Evolutionary conservation across 2,113 vertebrate species (phyloP).

Genomic region (Benitochromis conjunctus): DNA sequence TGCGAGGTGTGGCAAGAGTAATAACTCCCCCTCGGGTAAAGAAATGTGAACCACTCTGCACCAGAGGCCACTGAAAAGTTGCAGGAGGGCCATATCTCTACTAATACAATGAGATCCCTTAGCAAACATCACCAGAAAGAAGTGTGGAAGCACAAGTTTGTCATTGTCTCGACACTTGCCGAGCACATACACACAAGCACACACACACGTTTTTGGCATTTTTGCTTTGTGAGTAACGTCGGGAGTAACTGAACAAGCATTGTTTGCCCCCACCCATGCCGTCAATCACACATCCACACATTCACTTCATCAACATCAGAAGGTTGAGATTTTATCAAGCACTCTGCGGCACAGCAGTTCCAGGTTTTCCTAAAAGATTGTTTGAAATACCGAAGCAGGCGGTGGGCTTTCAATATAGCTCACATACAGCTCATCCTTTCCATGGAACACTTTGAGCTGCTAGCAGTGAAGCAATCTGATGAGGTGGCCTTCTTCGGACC

Average conservation of each 20-base stretch:
- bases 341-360: neutral
- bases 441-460: neutral
- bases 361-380: neutral
- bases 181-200: neutral
- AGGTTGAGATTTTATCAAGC: neutral
- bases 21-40: neutral
- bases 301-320: neutral
- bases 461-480: neutral
- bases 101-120: neutral
- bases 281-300: neutral
- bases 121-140: neutral
- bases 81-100: neutral
- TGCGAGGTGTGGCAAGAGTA: neutral
- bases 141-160: neutral
- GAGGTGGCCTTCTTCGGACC: neutral
- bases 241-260: slow-evolving; percentile 19
- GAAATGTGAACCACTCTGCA: slow-evolving; percentile 16
- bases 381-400: neutral
- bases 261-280: neutral
- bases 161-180: neutral
- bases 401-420: neutral
- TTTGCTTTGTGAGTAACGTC: slow-evolving; percentile 24
- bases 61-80: neutral
- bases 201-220: slow-evolving; percentile 15
- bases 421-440: neutral